These are phyloP conservation scores for Oncopeltus fasciatus DNA, from an alignment of 1,140 invertebrate genomes.

Conservation along the genomic window DNA sequence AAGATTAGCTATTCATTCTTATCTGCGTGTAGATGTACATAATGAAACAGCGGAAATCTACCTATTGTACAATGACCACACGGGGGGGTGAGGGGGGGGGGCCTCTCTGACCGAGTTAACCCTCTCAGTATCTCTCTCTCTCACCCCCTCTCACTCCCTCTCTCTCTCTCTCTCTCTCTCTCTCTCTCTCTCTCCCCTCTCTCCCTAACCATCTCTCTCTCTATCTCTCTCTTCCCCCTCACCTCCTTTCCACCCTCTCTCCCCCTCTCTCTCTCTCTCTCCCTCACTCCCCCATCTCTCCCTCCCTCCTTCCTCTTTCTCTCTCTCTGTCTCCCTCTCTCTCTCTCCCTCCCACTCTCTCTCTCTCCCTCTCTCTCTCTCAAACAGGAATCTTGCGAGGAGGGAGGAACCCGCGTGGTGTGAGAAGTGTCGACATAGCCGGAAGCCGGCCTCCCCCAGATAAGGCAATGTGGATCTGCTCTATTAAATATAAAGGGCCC, in stretches of 20 bases:
- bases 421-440: no score
- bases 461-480: no score
- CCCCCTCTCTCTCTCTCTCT: background rate
- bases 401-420: no score
- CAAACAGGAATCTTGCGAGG: no score
- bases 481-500: no score
- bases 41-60: no score
- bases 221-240: background rate
- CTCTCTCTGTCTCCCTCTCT: background rate
- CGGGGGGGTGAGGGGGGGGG: no score
- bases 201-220: background rate
- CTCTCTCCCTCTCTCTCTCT: background rate
- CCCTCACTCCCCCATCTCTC: background rate
- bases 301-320: background rate
- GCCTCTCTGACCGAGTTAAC: no score
- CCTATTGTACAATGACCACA: no score
- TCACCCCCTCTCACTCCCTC: background rate
- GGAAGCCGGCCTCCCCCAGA: no score
- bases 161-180: background rate
- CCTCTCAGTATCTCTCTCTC: background rate
- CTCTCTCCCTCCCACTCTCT: background rate
- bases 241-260: background rate
- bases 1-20: background rate
- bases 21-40: no score
- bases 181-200: background rate